Conservation (phyloP, 2,888 invertebrate genomes). For the Catocala sponsa region DNA sequence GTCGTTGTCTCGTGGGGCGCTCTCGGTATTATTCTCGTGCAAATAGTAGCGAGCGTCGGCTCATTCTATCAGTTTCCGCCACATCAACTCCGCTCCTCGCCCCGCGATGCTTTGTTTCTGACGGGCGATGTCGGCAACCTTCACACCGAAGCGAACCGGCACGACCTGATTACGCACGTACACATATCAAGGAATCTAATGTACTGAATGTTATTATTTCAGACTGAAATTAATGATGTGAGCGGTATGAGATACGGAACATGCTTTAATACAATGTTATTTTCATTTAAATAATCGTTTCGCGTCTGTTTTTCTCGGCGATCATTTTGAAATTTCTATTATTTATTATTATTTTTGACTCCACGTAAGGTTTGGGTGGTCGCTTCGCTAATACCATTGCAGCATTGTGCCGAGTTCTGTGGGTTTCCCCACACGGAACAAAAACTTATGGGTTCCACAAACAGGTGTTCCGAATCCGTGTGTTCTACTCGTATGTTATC, state of each 20-base stretch:
- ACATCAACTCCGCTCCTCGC: slow-evolving; percentile 63
- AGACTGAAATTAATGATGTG: slow-evolving; percentile 22
- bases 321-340: no score
- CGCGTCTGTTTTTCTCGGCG: no score
- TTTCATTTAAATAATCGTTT: not conserved
- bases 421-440: no score
- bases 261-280: slow-evolving; percentile 11
- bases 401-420: no score
- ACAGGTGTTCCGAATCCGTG: no score
- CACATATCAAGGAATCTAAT: slow-evolving; percentile 34
- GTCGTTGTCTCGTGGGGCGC: slow-evolving; percentile 55
- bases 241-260: slow-evolving; percentile 38
- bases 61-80: slow-evolving; percentile 72
- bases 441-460: no score
- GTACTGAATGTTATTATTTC: slow-evolving; percentile 32
- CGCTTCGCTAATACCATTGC: no score
- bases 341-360: no score
- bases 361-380: no score
- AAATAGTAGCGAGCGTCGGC: slow-evolving; percentile 60
- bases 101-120: slow-evolving; percentile 62
- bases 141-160: slow-evolving; percentile 42
- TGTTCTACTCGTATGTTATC: no score
- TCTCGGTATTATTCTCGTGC: slow-evolving; percentile 59
- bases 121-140: slow-evolving; percentile 55
- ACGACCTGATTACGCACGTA: slow-evolving; percentile 30